These are phyloP conservation scores for Larimichthys crocea DNA, from an alignment of 2,113 vertebrate species.

Conservation along the genomic window DNA sequence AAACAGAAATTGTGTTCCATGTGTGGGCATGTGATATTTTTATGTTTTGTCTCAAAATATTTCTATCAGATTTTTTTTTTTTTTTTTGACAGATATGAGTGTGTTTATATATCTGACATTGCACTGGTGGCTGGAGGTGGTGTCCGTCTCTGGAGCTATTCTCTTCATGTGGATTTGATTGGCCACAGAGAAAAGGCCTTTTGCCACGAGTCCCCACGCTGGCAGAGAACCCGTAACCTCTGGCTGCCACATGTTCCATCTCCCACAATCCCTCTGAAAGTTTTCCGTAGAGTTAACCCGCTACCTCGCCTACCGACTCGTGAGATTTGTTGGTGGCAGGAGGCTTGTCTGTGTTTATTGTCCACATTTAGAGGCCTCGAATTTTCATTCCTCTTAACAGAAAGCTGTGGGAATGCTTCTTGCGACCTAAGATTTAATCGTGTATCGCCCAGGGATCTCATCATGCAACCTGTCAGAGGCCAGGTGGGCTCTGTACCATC, in stretches of 20 bases:
- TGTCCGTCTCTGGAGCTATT: conserved; percentile 44
- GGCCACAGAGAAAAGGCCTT: conserved; percentile 55
- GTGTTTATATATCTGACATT: conserved; percentile 66
- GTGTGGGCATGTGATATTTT: conserved; percentile 55
- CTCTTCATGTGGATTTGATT: conserved; percentile 65
- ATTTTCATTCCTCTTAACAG: conserved; percentile 9
- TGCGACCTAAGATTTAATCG: not conserved
- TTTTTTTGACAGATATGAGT: conserved; percentile 37
- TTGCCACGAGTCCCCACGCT: conserved; percentile 42
- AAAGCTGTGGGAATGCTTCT: not conserved
- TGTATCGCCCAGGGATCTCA: conserved; percentile 21
- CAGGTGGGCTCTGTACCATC: conserved; percentile 66
- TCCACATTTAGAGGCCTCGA: conserved; percentile 16
- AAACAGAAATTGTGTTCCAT: conserved; percentile 17
- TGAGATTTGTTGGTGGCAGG: conserved; percentile 25
- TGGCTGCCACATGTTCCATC: conserved; percentile 70
- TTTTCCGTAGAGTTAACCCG: conserved; percentile 34
- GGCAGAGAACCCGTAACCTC: conserved; percentile 71
- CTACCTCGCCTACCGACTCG: conserved; percentile 19
- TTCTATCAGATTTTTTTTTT: conserved; percentile 11
- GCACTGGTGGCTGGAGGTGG: conserved; percentile 35
- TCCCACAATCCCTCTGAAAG: conserved; percentile 57
- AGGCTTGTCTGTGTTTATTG: conserved; percentile 9
- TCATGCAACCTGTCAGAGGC: conserved; percentile 45
- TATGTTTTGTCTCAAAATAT: conserved; percentile 42